Percentiles rank a stretch among this genome's conserved stretches.
phyloP scores from a whole-genome alignment of 2,888 invertebrate species.

The Dynastes maya region DNA sequence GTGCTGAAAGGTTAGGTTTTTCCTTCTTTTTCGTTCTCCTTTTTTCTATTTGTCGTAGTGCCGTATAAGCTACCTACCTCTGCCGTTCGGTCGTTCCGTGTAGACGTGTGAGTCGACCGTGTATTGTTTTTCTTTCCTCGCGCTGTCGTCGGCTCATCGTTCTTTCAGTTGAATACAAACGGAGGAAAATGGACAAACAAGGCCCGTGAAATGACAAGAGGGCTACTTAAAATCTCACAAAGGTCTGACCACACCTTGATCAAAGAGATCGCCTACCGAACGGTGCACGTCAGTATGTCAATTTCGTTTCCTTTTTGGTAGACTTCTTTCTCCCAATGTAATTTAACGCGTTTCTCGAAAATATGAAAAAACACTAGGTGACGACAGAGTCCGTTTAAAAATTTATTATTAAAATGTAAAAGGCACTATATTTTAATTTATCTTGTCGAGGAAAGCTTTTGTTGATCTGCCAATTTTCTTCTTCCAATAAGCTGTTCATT shows the following conservation, averaged over 20 bases:
- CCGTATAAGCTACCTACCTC: slow-evolving; percentile 30
- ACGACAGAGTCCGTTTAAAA: too few species aligned
- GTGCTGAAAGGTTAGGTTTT: slow-evolving; percentile 58
- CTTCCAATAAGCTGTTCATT: too few species aligned
- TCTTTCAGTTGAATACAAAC: slow-evolving; percentile 24
- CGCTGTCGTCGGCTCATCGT: slow-evolving; percentile 52
- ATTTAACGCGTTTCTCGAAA: background rate
- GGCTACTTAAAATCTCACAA: slow-evolving; percentile 56
- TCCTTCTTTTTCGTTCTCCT: slow-evolving; percentile 41
- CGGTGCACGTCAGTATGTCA: slow-evolving; percentile 55
- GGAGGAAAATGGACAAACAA: slow-evolving; percentile 55
- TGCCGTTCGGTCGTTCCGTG: background rate
- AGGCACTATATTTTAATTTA: too few species aligned
- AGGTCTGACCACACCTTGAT: slow-evolving; percentile 55
- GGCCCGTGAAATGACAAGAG: slow-evolving; percentile 51
- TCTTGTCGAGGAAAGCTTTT: too few species aligned
- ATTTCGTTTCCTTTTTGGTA: slow-evolving; percentile 52
- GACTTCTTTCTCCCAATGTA: background rate
- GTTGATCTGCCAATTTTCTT: too few species aligned
- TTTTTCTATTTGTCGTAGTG: slow-evolving; percentile 27
- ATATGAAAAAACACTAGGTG: background rate
- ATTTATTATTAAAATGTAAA: too few species aligned
- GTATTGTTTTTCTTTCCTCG: slow-evolving; percentile 39
- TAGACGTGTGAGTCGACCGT: slow-evolving; percentile 5
- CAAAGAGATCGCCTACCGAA: slow-evolving; percentile 52